These are phyloP conservation scores for Chrysomallon squamiferum DNA, from an alignment of 1,140 invertebrate genomes.

Conservation along the genomic window DNA sequence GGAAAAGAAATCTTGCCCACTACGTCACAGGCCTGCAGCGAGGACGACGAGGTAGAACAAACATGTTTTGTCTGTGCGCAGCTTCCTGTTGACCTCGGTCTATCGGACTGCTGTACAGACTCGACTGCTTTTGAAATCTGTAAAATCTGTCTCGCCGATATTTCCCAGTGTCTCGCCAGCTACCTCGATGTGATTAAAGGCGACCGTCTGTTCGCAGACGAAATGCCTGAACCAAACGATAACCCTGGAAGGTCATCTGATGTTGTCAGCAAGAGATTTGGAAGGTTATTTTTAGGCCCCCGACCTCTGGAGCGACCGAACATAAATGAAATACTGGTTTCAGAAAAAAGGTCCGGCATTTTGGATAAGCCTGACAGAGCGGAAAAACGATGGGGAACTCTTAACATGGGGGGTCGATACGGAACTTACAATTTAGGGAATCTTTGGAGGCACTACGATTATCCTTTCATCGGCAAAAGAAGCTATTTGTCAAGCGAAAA, in stretches of 20 bases:
- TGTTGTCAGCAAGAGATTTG: neutral
- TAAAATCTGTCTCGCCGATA: slow-evolving; percentile 1
- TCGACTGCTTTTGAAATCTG: neutral
- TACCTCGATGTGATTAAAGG: neutral
- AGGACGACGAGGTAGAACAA: neutral
- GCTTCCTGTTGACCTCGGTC: neutral
- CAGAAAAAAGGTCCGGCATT: neutral
- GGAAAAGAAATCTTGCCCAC: no score
- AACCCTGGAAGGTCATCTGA: neutral
- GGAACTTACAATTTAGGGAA: neutral
- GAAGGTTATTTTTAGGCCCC: neutral
- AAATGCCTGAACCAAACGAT: neutral
- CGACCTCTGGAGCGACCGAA: neutral
- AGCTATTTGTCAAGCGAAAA: neutral
- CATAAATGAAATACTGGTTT: neutral
- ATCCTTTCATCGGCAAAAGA: neutral
- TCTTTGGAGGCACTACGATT: neutral
- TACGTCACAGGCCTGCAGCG: neutral
- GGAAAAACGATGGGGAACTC: neutral
- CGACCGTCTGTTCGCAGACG: no score
- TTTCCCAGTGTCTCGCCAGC: neutral
- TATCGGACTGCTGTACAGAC: neutral
- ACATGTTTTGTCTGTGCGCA: neutral
- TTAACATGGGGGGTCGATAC: neutral
- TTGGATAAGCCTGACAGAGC: neutral